phyloP scores from a whole-genome alignment of 2,888 invertebrate genomes.

The Petrolisthes manimaculis region DNA sequence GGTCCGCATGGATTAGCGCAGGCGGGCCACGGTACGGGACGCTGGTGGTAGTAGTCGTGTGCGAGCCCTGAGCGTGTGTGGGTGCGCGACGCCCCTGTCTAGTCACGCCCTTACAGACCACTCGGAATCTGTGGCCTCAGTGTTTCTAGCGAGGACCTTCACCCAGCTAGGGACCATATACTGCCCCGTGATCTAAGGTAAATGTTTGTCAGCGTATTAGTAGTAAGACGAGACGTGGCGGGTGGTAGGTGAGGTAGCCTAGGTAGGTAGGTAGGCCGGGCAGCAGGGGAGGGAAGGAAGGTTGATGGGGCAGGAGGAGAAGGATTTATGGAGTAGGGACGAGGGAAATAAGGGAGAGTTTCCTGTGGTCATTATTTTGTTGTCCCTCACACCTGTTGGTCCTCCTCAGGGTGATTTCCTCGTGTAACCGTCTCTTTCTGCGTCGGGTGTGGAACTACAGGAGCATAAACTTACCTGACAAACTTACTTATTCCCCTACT shows the following conservation, averaged over 20 bases:
- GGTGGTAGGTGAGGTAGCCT: not conserved
- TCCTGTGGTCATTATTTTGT: not conserved
- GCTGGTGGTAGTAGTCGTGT: slow-evolving; percentile 30
- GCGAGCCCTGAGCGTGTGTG: slow-evolving; percentile 40
- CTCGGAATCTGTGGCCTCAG: slow-evolving; percentile 22
- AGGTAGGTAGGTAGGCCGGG: not conserved
- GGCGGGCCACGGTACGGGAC: not conserved
- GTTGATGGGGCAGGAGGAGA: not conserved
- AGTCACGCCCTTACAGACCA: slow-evolving; percentile 47
- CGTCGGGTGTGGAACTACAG: not conserved
- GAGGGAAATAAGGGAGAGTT: slow-evolving; percentile 15
- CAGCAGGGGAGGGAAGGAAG: not conserved
- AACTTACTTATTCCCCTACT: too few relatives aligned
- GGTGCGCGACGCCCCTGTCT: slow-evolving; percentile 33
- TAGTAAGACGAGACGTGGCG: not conserved
- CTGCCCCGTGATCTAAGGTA: slow-evolving; percentile 29
- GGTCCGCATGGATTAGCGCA: not conserved
- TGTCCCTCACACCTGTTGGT: too few relatives aligned
- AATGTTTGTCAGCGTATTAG: not conserved
- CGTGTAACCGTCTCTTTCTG: not conserved
- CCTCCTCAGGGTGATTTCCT: too few relatives aligned
- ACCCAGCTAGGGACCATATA: slow-evolving; percentile 22
- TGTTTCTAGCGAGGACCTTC: slow-evolving; percentile 34
- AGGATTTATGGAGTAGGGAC: slow-evolving; percentile 6
- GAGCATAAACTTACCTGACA: not conserved